Evolutionary conservation across 2,888 invertebrate species (phyloP), one percentile per base, ranked within the genome.

Genomic region (Trachelus iudaicus): DNA sequence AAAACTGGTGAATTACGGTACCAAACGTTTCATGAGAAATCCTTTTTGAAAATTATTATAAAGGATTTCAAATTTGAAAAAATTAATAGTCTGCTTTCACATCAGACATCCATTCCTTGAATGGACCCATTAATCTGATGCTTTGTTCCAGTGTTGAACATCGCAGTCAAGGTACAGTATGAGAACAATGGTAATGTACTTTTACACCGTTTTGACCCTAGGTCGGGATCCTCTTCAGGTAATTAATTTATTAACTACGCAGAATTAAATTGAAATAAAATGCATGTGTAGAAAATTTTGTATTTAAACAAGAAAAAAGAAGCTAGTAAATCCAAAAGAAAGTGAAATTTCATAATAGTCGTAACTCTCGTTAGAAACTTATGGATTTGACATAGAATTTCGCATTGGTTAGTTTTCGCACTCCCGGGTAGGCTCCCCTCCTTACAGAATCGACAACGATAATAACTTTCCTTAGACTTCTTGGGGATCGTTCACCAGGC

Each of bases 381-480:
- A 56, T 9, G 56, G 9, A 23, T 9, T 56, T 56, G 56, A 56
- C 56, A 56, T 23, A 56, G 23, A 56, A 56, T 56, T 56, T 23
- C 56, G 23, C 23, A 9, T 56, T 23, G 23, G 23, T 23, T 23
- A 56, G 56, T 23, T 9, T 56, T 56, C 56, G 56, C 56, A 56
- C 56, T 56, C 56, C 23, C 56, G 56, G 56, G 56, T 56, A 6
- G 23, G 56, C 23, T 77, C 82, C 86, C 83, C 85, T 85, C 79
- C 82, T 79, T 81, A 78, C 79, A 79, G 79, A 75, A 71, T 71
- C 34, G 75, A 77, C 80, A 79, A 76, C 76, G 78, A 81, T 86
- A 83, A 85, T 86, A 86, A 86, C 87, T 88, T 87, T 87, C 87
- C 85, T 87, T 84, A 81, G 82, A 81, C 81, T 81, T 83, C 81